Evolutionary conservation across 2,797 vertebrate genomes (phyloP), one percentile per base, ranked within the genome.

Genomic region (Sylvia borin): DNA sequence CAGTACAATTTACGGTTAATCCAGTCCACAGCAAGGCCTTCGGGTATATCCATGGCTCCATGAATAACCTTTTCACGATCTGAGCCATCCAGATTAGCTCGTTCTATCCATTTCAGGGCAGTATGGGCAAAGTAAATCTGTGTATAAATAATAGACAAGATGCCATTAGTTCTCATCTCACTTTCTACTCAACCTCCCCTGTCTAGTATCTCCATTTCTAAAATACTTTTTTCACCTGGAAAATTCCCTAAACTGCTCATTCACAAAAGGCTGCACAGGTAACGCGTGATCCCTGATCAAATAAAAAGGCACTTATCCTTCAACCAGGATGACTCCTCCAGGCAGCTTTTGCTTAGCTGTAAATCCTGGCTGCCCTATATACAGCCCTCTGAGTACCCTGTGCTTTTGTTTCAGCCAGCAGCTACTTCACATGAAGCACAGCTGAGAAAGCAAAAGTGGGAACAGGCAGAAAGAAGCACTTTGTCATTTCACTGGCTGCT

Each of bases 1-100:
- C 99, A 99, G 86, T 99, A 99, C 73, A 99, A 94, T 97, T 97
- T 98, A 48, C 98, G 98, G 93, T 98, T 97, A 88, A 99, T 95
- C 99, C 99, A 99, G 97, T 99, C 99, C 47, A 99, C 87, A 3
- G 98, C 97, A 74, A 99, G 97, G 58, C 98, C 99, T 92, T 99
- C 98, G 7, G 98, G 98, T 27, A 76, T 97, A 68, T 97, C 98
- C 73, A 98, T 66, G 67, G 91, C 98, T 72, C 98, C 98, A 18
- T 95, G 97, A 65, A 99, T 89, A 32, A 99, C 78, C 88, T 98
- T 96, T 58, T 98, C 98, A 92, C 98, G 97, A n/a, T 97, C 96
- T 57, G 98, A 98, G 62, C 98, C 98, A 27, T 98, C 98, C 95
- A 99, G 53, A 91, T 98, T 98, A 55, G 98, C 97, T 91, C 98